Evolutionary conservation across 2,113 vertebrate genomes (phyloP), one percentile per base, ranked within the genome.

Genomic region (Anhinga rufa): DNA sequence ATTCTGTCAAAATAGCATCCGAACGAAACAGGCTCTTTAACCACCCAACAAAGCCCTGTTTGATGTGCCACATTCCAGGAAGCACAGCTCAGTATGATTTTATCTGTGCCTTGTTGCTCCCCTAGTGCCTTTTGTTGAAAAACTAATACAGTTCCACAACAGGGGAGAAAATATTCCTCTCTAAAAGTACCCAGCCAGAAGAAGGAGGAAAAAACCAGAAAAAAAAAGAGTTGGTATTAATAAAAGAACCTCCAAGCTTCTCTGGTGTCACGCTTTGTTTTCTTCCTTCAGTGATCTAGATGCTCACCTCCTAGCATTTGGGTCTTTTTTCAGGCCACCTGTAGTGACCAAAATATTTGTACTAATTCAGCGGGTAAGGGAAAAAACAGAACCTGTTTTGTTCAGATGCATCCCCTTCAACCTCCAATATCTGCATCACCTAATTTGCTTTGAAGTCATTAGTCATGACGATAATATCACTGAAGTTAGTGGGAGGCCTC

Each of bases 11-110:
- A 97, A 95, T 44, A 86, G 80, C 78, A 86, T 88, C 91, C 18
- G 12, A 93, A 88, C 22, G 36, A 88, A 95, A 62, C 20, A 16
- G 71, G 70, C 92, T 86, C 90, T 94, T 87, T 36, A 91, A 61
- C 66, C 80, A 42, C 42, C 70, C 90, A 82, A 86, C 87, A 93
- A 97, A 95, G 83, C 90, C 69, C 64, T 82, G 93, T 78, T 87
- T 90, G 92, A 96, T 83, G 81, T 84, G 81, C 64, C 93, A 74
- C 95, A 92, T 96, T 96, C 97, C 95, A 88, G 93, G 87, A 96
- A 86, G 91, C 68, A 85, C 70, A 95, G 86, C 88, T 95, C 95
- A 93, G 81, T 87, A 55, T 44, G 91, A 95, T 97, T 91, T 96
- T 96, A 95, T 97, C 95, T 84, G 31, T 40, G 80, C 6, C 0